phyloP scores from a whole-genome alignment of 2,797 vertebrate species.

The Pangasius macronema region DNA sequence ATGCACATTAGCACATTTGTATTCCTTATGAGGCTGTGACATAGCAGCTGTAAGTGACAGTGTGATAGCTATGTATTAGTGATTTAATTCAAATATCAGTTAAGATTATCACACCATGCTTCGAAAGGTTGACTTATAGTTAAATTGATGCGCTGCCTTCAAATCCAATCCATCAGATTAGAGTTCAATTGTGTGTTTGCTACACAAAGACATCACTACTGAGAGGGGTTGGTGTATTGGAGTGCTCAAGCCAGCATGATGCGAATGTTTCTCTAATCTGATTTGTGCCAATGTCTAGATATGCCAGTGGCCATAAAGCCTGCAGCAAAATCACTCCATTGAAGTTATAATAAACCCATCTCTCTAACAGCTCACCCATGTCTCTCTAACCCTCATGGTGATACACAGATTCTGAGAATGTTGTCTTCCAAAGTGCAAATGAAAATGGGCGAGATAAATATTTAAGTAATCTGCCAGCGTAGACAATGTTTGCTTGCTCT shows the following conservation, averaged over 20 bases:
- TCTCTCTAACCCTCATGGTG: slow-evolving; percentile 8
- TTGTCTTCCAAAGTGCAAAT: slow-evolving; percentile 29
- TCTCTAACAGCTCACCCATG: slow-evolving; percentile 35
- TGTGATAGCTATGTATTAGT: slow-evolving; percentile 23
- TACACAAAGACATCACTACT: slow-evolving; percentile 35
- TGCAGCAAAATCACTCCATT: slow-evolving; percentile 51
- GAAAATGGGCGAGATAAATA: slow-evolving; percentile 24
- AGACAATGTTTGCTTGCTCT: slow-evolving; percentile 26
- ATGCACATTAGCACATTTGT: slow-evolving; percentile 20
- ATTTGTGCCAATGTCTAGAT: slow-evolving; percentile 58
- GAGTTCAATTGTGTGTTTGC: slow-evolving; percentile 44
- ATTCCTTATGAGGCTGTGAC: slow-evolving; percentile 1
- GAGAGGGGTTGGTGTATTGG: slow-evolving; percentile 43
- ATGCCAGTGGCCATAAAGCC: slow-evolving; percentile 53
- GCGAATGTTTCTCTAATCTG: slow-evolving; percentile 61
- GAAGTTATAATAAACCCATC: slow-evolving; percentile 52
- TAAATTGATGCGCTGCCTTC: slow-evolving; percentile 27
- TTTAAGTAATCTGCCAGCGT: not conserved
- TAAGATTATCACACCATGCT: slow-evolving; percentile 14
- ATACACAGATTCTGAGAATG: slow-evolving; percentile 16
- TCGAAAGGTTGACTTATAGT: slow-evolving; percentile 34
- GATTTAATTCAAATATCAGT: slow-evolving; percentile 51
- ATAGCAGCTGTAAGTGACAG: not conserved
- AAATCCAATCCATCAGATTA: slow-evolving; percentile 48
- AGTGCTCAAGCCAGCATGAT: slow-evolving; percentile 36